phyloP scores from a whole-genome alignment of 2,888 invertebrate species.

The Eilema depressum region DNA sequence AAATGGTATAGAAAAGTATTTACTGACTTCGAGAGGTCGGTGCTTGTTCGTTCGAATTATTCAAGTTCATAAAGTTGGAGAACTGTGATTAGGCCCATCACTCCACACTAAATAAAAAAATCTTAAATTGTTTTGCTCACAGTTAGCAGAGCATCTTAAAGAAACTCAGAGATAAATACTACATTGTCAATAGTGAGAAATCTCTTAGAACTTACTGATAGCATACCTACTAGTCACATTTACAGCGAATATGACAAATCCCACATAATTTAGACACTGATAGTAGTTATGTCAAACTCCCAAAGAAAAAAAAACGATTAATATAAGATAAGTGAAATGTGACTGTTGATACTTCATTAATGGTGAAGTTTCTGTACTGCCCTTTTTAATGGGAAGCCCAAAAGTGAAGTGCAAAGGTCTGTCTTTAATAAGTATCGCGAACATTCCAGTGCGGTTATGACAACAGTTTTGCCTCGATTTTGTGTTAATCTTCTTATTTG shows the following conservation, averaged over 20 bases:
- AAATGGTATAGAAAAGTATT: too few species aligned
- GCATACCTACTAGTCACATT: neutral
- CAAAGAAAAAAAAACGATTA: neutral
- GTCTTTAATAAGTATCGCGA: neutral
- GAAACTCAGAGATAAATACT: neutral
- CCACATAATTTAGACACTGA: neutral
- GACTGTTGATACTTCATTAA: neutral
- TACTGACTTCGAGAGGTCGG: too few species aligned
- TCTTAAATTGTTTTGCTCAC: neutral
- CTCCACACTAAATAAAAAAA: too few species aligned
- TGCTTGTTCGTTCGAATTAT: too few species aligned
- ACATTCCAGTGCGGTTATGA: neutral
- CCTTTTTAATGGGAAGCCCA: conserved; percentile 4
- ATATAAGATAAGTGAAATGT: neutral
- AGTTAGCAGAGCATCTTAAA: too few species aligned
- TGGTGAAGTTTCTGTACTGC: neutral
- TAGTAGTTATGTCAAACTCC: neutral
- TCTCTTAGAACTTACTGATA: too few species aligned
- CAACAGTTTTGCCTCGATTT: neutral
- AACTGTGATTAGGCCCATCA: too few species aligned
- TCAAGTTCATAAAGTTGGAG: too few species aligned
- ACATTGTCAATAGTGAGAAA: too few species aligned
- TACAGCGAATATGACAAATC: too few species aligned
- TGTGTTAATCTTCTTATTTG: conserved; percentile 1
- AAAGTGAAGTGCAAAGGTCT: neutral